A percentile compares a stretch with the other conserved stretches of the same genome.
Conservation (phyloP, 2,113 vertebrate genomes). For the Sorex fumeus region DNA sequence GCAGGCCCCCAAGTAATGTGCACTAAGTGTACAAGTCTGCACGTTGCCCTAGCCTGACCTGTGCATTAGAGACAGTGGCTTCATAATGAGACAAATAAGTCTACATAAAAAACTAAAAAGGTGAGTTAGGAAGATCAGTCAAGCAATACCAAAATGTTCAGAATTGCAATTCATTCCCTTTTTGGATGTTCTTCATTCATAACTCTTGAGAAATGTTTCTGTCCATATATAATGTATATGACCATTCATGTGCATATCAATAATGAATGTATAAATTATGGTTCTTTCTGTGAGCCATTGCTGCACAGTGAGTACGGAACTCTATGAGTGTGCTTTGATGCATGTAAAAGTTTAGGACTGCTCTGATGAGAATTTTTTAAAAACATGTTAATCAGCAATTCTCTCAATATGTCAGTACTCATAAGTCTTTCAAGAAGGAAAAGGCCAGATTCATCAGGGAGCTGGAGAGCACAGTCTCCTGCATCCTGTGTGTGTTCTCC, state of each 20-base stretch:
- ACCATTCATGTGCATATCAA: background rate
- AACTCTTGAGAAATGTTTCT: background rate
- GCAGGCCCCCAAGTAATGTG: background rate
- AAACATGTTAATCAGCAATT: conserved; percentile 27
- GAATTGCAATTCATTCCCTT: background rate
- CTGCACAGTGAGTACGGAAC: background rate
- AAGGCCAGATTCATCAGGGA: no score
- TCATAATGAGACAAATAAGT: background rate
- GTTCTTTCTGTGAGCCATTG: background rate
- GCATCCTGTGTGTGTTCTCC: no score
- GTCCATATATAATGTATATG: background rate
- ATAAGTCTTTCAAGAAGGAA: conserved; percentile 5
- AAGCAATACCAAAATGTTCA: background rate
- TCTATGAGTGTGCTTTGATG: conserved; percentile 19
- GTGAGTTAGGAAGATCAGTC: background rate
- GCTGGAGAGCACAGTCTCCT: no score
- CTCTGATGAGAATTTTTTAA: background rate
- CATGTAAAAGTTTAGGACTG: conserved; percentile 23
- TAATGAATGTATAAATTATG: background rate
- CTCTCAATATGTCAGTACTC: background rate
- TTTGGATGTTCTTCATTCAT: conserved; percentile 11
- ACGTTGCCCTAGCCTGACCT: background rate
- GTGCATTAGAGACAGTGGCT: background rate
- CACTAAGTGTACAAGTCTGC: background rate
- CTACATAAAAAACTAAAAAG: conserved; percentile 5